These are phyloP conservation scores for Drosophila picticornis DNA, from an alignment of 2,888 invertebrate genomes.

Conservation along the genomic window DNA sequence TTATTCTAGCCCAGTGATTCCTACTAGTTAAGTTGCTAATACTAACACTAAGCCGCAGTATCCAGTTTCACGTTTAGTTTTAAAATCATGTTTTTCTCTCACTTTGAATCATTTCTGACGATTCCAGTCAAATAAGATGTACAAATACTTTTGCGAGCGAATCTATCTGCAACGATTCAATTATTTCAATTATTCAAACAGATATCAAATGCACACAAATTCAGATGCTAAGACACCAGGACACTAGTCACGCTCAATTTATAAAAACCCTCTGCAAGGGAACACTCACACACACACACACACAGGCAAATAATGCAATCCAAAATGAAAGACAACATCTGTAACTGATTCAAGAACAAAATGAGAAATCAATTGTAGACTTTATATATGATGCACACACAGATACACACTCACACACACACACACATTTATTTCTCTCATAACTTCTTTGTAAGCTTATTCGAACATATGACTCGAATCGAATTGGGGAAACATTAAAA, in stretches of 20 bases:
- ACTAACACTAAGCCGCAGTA: not conserved
- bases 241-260: not conserved
- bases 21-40: not conserved
- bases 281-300: not conserved
- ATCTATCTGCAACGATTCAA: not conserved
- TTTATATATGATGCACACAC: slow-evolving; percentile 15
- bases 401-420: slow-evolving; percentile 12
- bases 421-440: slow-evolving; percentile 22
- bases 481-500: slow-evolving; percentile 10
- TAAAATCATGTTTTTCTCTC: not conserved
- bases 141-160: not conserved
- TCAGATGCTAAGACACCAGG: not conserved
- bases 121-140: not conserved
- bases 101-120: not conserved
- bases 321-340: slow-evolving; percentile 12
- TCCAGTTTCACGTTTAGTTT: not conserved
- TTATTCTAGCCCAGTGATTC: not conserved
- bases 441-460: slow-evolving; percentile 14
- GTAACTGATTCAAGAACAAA: slow-evolving; percentile 11
- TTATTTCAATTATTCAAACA: not conserved
- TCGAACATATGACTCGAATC: slow-evolving; percentile 7
- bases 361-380: slow-evolving; percentile 11
- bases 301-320: slow-evolving; percentile 5
- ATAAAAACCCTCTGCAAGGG: slow-evolving; percentile 7
- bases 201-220: not conserved